Evolutionary conservation across 2,113 vertebrate genomes (phyloP).

Genomic region (Callorhinus ursinus): DNA sequence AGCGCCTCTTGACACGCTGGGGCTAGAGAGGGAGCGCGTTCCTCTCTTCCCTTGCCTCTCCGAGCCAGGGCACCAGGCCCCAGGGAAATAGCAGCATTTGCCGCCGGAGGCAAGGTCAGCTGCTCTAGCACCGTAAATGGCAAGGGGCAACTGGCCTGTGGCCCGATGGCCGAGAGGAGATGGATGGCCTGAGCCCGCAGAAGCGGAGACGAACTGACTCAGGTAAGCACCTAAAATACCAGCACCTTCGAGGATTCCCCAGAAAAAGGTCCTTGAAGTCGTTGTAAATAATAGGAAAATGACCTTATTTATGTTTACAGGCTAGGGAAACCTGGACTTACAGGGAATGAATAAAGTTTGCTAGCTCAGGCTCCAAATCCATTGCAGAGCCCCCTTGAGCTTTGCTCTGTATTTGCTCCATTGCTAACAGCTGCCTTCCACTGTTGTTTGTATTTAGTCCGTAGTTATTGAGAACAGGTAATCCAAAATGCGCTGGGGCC

Average conservation of each 20-base stretch:
- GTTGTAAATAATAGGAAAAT: conserved; percentile 58
- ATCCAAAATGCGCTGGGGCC: background rate
- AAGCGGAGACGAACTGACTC: conserved; percentile 57
- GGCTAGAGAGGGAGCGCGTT: background rate
- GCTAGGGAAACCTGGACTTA: background rate
- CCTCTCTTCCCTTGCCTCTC: background rate
- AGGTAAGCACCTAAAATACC: conserved; percentile 58
- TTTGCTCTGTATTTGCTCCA: background rate
- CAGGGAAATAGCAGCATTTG: background rate
- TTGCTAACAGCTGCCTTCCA: background rate
- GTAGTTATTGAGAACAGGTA: background rate
- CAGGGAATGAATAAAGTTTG: conserved; percentile 24
- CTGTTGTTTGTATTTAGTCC: background rate
- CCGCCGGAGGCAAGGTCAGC: background rate
- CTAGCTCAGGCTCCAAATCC: background rate
- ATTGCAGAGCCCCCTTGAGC: background rate
- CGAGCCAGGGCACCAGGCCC: background rate
- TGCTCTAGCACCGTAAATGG: background rate
- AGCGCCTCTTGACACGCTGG: background rate
- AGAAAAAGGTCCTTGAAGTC: conserved; percentile 39
- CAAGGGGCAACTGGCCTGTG: conserved; percentile 6
- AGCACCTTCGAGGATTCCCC: conserved; percentile 57
- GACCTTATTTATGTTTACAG: conserved; percentile 64
- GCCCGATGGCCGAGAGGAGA: background rate
- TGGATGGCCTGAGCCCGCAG: background rate